Evolutionary conservation across 2,797 vertebrate species (phyloP), one percentile per base, ranked within the genome.

Genomic region (Chaetodon trifasciatus): DNA sequence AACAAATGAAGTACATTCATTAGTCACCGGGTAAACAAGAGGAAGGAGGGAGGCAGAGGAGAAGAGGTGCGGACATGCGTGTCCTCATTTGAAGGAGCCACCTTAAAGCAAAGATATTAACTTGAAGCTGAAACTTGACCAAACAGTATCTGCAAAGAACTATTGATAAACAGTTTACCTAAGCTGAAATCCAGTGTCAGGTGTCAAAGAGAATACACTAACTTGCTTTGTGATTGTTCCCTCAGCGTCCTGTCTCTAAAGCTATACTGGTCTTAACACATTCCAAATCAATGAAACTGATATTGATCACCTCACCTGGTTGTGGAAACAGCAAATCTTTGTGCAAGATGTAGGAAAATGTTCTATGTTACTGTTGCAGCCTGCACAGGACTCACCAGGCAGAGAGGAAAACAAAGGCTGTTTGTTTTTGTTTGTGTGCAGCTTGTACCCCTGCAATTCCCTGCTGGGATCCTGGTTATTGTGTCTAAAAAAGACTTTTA

Each of bases 11-110:
- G 42, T 44, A 35, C 0, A 16, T 84, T 82, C 79, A 78, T 88
- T 88, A 86, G 70, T 71, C 55, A 76, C 32, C 6, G 56, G 66
- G 66, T 73, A 87, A 89, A 88, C 81, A 83, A 52, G 49, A 39
- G 61, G 52, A 78, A 11, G 57, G 39, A 50, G 49, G 17, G 19
- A 49, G 24, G 63, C 8, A 42, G 24, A 6, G 19, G 32, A 35
- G 42, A 24, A 35, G 42, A 61, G 37, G n/a, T 66, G 35, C 15
- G n/a, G 50, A 69, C 28, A 65, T 52, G 42, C 15, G 44, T 79
- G 72, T 8, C 66, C 62, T 44, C 39, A 5, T 77, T 70, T 77
- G 55, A 81, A 50, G 39, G 23, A 60, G 47, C 50, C 57, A 52
- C 55, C 35, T 44, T 11, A 71, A 75, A 67, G 68, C 32, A 12